Percentiles rank a stretch among this genome's conserved stretches.
Evolutionary conservation across 2,888 invertebrate genomes (phyloP).

Genomic region (Hirtodrosophila alboralis): DNA sequence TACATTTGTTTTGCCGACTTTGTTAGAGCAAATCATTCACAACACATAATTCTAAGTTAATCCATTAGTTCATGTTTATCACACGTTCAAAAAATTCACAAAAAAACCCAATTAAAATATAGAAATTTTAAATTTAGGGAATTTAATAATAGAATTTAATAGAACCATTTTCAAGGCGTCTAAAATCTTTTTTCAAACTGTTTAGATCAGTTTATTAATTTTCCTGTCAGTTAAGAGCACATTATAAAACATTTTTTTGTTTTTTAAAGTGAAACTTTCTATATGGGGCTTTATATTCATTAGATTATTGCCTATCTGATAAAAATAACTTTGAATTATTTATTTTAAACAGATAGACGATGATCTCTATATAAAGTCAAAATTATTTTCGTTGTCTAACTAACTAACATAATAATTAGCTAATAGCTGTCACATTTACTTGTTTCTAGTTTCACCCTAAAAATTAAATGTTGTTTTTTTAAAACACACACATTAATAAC

Average conservation of each 20-base stretch:
- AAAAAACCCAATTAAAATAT: background rate
- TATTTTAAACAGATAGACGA: slow-evolving; percentile 3
- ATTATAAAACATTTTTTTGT: background rate
- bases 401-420: slow-evolving; percentile 31
- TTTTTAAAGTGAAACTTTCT: too few species aligned
- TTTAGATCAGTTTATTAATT: too few species aligned
- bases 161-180: too few species aligned
- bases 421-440: slow-evolving; percentile 35
- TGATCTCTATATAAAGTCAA: background rate
- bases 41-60: slow-evolving; percentile 1
- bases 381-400: slow-evolving; percentile 40
- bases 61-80: slow-evolving; percentile 8
- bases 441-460: slow-evolving; percentile 47
- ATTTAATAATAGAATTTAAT: too few species aligned
- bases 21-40: slow-evolving; percentile 27
- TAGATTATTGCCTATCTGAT: slow-evolving; percentile 7
- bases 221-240: background rate
- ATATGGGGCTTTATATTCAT: background rate
- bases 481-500: slow-evolving; percentile 13
- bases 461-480: slow-evolving; percentile 62
- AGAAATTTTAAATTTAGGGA: too few species aligned
- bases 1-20: slow-evolving; percentile 76
- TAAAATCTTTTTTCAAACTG: too few species aligned
- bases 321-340: background rate
- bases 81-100: slow-evolving; percentile 11